Base-by-base conservation (phyloP, 2,113 vertebrate genomes). In the Cercocebus atys region DNA sequence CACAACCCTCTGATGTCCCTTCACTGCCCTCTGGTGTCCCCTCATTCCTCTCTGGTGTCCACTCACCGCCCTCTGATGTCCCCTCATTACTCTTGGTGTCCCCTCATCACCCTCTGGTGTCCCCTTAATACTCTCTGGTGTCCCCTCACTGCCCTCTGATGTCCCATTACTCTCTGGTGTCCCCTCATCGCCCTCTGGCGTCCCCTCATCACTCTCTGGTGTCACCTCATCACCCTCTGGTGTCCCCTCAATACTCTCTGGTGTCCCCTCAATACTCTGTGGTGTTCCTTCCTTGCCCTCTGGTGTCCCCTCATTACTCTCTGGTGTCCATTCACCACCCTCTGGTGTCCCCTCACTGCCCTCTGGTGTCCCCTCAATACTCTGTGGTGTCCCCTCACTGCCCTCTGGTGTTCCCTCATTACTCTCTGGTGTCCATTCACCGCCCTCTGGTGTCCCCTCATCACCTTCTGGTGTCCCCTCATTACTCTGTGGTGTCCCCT, bases 161-260 rank as follows among this genome's bases (percentile, higher is more conserved):
- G 43, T 78, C 43, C 14, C 82, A 14, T 35, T 6, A 7, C 16
- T 2, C 38, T 6, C 25, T 47, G 30, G 17, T 35, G 45, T 27
- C 40, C 35, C 45, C 75, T 78, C 27, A 35, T 3, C 2, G 0
- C 64, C 13, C 32, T n/a, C 45, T 64, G 66, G 73, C 5, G 50
- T 38, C 70, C 70, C 43, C 82, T 32, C 10, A 12, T 0, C 0
- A 0, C 25, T 4, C 20, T 20, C 17, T 32, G 27, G 6, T 13
- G 27, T 30, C 59, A 1, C 20, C 78, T n/a, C 66, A 35, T 0
- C 0, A 0, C 13, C 0, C 12, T 3, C 6, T 30, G 43, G 0
- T 5, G 6, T 50, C 17, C 47, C 27, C 2, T 1, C 38, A 3
- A 7, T 2, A 84, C 16, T 5, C 22, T 23, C 2, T 22, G 40